These are phyloP conservation scores for Phaethon lepturus DNA, from an alignment of 2,113 vertebrate genomes.

Conservation along the genomic window DNA sequence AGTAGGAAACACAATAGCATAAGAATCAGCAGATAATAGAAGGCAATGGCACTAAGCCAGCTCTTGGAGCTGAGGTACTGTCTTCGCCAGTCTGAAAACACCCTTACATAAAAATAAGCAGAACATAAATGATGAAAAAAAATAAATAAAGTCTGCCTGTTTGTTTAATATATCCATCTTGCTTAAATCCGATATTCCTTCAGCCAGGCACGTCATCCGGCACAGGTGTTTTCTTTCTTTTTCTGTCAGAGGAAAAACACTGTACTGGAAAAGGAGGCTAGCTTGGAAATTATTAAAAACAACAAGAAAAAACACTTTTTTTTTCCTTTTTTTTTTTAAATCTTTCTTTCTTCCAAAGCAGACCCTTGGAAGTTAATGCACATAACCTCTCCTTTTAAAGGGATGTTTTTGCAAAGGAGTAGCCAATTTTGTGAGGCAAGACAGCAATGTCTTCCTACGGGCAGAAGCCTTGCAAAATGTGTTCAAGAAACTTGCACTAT, in stretches of 20 bases:
- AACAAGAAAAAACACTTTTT: not conserved
- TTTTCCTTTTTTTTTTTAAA: not conserved
- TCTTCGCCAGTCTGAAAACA: not conserved
- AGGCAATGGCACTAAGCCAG: not conserved
- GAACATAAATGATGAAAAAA: not conserved
- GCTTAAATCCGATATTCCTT: not conserved
- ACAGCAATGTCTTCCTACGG: not conserved
- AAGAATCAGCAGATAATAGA: accelerated
- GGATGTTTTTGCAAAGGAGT: not conserved
- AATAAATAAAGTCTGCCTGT: not conserved
- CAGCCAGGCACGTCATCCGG: not conserved
- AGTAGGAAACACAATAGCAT: no score
- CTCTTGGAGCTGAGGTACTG: not conserved
- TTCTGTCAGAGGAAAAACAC: not conserved
- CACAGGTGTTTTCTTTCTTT: not conserved
- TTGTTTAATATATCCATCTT: not conserved
- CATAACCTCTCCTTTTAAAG: not conserved
- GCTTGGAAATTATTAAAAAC: not conserved
- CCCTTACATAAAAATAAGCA: not conserved
- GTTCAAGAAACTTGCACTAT: no score
- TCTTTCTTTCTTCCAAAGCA: not conserved
- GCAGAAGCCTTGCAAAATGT: not conserved
- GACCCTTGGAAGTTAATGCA: not conserved
- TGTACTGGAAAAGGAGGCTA: not conserved
- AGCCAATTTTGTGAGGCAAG: not conserved